Percentiles rank a stretch among this genome's conserved stretches.
These are phyloP conservation scores for Sterrhoptilus dennistouni DNA, from an alignment of 2,113 vertebrate species.

Conservation along the genomic window DNA sequence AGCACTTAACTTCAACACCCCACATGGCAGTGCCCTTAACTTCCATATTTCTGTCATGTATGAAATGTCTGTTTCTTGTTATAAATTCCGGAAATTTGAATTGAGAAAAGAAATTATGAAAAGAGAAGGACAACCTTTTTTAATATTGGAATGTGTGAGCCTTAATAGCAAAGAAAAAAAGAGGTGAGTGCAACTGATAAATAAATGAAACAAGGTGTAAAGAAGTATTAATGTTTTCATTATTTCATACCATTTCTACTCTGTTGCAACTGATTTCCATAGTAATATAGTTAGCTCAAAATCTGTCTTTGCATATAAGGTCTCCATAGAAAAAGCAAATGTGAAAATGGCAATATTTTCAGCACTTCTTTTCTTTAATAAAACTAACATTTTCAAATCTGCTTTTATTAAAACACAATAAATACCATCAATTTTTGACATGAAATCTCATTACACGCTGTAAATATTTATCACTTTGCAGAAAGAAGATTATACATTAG, in stretches of 20 bases:
- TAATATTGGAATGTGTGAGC: constrained; percentile 51
- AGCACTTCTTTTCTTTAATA: constrained; percentile 79
- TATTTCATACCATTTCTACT: constrained; percentile 79
- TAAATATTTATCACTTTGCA: constrained; percentile 83
- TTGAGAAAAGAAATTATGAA: constrained; percentile 30
- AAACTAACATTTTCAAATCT: constrained; percentile 79
- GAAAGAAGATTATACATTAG: constrained; percentile 74
- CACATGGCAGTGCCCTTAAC: constrained; percentile 6
- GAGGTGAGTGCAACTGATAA: constrained; percentile 68
- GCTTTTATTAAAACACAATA: constrained; percentile 82
- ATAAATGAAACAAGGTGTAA: constrained; percentile 80
- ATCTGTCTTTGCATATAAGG: constrained; percentile 78
- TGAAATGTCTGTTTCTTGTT: constrained; percentile 48
- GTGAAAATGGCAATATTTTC: constrained; percentile 80
- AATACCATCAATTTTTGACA: constrained; percentile 82
- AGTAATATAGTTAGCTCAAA: constrained; percentile 82
- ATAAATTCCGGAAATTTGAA: constrained; percentile 52
- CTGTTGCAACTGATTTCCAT: constrained; percentile 79
- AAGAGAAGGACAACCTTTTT: constrained; percentile 53
- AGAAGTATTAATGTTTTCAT: constrained; percentile 80
- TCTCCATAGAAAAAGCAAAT: constrained; percentile 80
- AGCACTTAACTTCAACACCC: constrained; percentile 52
- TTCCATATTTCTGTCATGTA: constrained; percentile 28
- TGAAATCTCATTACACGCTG: constrained; percentile 78
- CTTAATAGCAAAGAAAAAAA: constrained; percentile 7